These are phyloP conservation scores for Megastigmus dorsalis DNA, from an alignment of 2,888 invertebrate species.

Conservation along the genomic window DNA sequence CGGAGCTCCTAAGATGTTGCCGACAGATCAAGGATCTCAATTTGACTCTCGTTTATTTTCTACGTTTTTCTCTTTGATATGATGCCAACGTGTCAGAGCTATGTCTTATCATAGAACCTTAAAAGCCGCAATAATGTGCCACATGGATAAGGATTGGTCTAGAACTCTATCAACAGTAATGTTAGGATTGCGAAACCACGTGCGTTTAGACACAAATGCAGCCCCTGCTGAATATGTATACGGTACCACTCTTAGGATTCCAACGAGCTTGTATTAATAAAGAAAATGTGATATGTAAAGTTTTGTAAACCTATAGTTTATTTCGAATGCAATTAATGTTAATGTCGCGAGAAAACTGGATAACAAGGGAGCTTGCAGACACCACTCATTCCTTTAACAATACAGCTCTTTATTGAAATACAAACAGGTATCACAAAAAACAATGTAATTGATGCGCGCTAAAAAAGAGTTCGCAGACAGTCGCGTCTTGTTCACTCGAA, in stretches of 20 bases:
- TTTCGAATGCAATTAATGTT: no score
- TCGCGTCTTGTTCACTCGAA: no score
- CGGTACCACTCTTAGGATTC: constrained; percentile 35
- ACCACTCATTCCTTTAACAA: no score
- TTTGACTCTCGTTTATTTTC: constrained; percentile 59
- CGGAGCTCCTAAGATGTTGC: constrained; percentile 61
- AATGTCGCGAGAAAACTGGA: no score
- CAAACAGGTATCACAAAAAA: no score
- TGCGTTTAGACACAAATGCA: constrained; percentile 41
- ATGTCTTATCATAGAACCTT: constrained; percentile 57
- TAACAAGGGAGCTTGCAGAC: no score
- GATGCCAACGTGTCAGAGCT: constrained; percentile 50
- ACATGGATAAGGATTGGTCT: constrained; percentile 25
- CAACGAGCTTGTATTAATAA: constrained; percentile 50
- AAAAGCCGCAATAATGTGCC: constrained; percentile 52
- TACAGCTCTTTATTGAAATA: no score
- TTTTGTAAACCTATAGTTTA: no score
- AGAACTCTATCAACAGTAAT: constrained; percentile 42
- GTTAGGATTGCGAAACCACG: constrained; percentile 42
- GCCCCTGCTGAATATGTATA: constrained; percentile 41
- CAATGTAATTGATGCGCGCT: no score
- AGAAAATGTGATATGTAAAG: no score
- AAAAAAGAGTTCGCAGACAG: no score
- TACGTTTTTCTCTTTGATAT: constrained; percentile 48
- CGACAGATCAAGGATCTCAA: constrained; percentile 64